Evolutionary conservation across 2,113 vertebrate genomes (phyloP).

Genomic region (Cavia aperea): DNA sequence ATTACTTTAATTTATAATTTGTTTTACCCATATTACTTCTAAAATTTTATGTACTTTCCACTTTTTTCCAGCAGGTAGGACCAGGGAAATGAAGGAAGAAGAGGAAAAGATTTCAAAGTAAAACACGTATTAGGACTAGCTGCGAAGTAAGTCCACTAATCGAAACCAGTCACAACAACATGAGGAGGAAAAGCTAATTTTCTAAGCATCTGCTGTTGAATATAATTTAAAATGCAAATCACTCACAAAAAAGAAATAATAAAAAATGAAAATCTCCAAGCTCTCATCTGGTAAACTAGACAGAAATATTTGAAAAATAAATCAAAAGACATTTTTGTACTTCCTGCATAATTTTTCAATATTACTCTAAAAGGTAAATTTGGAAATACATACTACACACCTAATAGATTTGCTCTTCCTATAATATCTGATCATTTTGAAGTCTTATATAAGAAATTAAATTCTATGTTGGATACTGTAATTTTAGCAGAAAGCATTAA

Average conservation of each 20-base stretch:
- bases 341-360: neutral
- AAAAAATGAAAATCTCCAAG: neutral
- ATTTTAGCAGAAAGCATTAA: neutral
- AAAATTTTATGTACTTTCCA: slow-evolving; percentile 31
- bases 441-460: neutral
- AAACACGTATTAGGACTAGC: neutral
- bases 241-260: neutral
- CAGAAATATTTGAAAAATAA: slow-evolving; percentile 37
- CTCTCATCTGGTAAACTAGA: neutral
- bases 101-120: neutral
- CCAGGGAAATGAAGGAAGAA: neutral
- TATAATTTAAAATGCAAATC: slow-evolving; percentile 19
- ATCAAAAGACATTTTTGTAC: neutral
- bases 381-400: neutral
- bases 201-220: neutral
- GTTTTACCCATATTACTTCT: neutral
- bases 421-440: neutral
- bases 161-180: slow-evolving; percentile 11
- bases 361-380: slow-evolving; percentile 14
- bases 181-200: slow-evolving; percentile 32
- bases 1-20: slow-evolving; percentile 45
- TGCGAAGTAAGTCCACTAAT: slow-evolving; percentile 3
- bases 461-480: neutral
- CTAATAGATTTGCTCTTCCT: neutral
- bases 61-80: neutral